A percentile compares a stretch with the other conserved stretches of the same genome.
phyloP scores from a whole-genome alignment of 2,888 invertebrate genomes.

The Drosophila mimetica region DNA sequence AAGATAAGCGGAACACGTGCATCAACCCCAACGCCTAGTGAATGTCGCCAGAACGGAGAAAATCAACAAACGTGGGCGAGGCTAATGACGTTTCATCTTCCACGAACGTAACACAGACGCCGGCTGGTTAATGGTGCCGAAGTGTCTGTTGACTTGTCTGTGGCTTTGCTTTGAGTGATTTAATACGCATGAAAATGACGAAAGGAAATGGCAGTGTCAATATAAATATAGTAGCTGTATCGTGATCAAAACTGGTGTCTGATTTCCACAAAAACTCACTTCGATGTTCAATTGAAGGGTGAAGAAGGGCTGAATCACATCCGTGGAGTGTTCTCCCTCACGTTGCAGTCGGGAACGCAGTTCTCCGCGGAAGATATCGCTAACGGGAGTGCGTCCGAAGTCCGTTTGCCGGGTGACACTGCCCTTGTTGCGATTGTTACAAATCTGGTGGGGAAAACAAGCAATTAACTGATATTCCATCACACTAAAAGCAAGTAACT shows the following conservation, averaged over 20 bases:
- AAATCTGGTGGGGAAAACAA: slow-evolving; percentile 65
- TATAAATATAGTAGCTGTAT: background rate
- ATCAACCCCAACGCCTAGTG: slow-evolving; percentile 37
- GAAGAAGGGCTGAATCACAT: slow-evolving; percentile 97
- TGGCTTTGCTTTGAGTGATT: slow-evolving; percentile 46
- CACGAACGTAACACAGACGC: slow-evolving; percentile 83
- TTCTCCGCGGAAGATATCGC: slow-evolving; percentile 96
- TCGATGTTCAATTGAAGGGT: slow-evolving; percentile 97
- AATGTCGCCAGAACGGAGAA: slow-evolving; percentile 78
- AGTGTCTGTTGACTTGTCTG: slow-evolving; percentile 82
- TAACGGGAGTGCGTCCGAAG: slow-evolving; percentile 93
- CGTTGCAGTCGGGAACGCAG: slow-evolving; percentile 92
- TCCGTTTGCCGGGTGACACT: slow-evolving; percentile 94
- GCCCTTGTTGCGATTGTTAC: slow-evolving; percentile 94
- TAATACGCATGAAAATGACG: background rate
- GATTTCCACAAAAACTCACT: slow-evolving; percentile 85
- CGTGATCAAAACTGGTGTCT: background rate
- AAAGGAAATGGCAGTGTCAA: background rate
- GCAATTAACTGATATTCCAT: background rate
- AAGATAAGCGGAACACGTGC: slow-evolving; percentile 49
- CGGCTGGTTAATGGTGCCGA: slow-evolving; percentile 55
- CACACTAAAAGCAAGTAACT: slow-evolving; percentile 2
- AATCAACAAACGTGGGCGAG: slow-evolving; percentile 44
- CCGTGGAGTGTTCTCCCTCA: slow-evolving; percentile 89
- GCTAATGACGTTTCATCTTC: slow-evolving; percentile 65